Conservation (phyloP, 2,888 invertebrate genomes). For the Eumerus sabulonum region DNA sequence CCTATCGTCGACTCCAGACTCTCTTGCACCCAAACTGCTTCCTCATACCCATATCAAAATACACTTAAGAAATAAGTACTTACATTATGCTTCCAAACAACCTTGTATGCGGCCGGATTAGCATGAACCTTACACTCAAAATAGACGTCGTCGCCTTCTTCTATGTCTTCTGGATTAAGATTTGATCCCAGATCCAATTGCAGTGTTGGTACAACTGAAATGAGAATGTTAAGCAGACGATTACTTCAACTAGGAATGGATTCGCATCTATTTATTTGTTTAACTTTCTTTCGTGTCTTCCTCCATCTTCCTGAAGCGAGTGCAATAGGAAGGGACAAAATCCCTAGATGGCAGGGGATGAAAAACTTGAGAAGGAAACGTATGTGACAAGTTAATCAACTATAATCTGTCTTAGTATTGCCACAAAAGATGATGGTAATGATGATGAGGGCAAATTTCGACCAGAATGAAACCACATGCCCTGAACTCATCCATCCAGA, state of each 20-base stretch:
- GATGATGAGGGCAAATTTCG: conserved; percentile 37
- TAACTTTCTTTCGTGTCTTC: not conserved
- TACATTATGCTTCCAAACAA: conserved; percentile 90
- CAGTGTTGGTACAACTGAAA: conserved; percentile 84
- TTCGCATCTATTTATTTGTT: conserved; percentile 14
- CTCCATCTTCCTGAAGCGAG: not conserved
- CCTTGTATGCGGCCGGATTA: conserved; percentile 89
- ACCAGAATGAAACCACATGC: conserved; percentile 28
- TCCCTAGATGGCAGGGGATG: not conserved
- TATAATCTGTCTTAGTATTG: conserved; percentile 72
- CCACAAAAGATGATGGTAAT: conserved; percentile 56
- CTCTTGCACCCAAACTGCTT: too few species aligned
- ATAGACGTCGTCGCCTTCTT: conserved; percentile 89
- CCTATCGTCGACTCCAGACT: too few species aligned
- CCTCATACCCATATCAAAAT: too few species aligned
- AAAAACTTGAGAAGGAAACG: conserved; percentile 18
- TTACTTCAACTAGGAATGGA: conserved; percentile 41
- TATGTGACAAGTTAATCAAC: conserved; percentile 72
- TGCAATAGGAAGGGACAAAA: conserved; percentile 13
- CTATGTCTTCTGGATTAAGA: conserved; percentile 88
- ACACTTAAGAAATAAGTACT: conserved; percentile 78
- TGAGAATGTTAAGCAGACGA: conserved; percentile 57
- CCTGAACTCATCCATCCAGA: not conserved
- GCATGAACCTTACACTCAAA: conserved; percentile 89
- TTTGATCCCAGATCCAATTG: conserved; percentile 86